Base-by-base conservation (phyloP, 2,888 invertebrate genomes). In the Drepana falcataria region DNA sequence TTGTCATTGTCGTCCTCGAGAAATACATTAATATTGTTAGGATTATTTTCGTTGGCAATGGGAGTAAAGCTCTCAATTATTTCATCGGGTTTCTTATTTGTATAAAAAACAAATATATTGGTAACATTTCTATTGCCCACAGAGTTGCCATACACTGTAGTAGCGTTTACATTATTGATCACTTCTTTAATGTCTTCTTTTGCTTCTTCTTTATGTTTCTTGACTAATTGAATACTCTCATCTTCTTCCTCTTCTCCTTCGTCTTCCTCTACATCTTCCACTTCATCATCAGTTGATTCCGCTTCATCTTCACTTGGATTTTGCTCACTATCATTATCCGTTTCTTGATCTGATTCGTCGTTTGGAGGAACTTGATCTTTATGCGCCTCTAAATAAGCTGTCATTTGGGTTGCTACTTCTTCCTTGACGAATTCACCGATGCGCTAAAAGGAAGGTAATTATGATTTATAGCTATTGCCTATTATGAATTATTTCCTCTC, bases 101-200 rank as follows among this genome's bases (percentile, higher is more conserved):
- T 68, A 54, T 79, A 73, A 49, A 84, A 83, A 48, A 86, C 69
- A 52, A 75, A 87, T 47, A 86, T 66, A 48, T 87, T 86, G 0
- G 81, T 84, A 0, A 84, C 79, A 59, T 83, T 75, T 0, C 73
- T 78, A 34, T 73, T 80, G 0, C 74, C 78, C 9, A 79, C 60
- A 1, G 79, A 64, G 44, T 77, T 82, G 0, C 81, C 83, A 35
- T 73, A 80, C 3, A 82, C 54, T 4, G 70, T 76, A 6, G 71
- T 55, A 2, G 79, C 69, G 53, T 61, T 61, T 2, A 77, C 60
- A 51, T 69, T 62, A 2, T 62, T 52, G n/a, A 58, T 35, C 44
- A 54, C 21, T 3, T 60, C 33, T 56, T 56, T 51, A 4, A 61
- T 57, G 37, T 49, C 21, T 21, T 61, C 54, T 51, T 47, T 55